phyloP scores from a whole-genome alignment of 2,113 vertebrate genomes.

The Rhipidura dahli region DNA sequence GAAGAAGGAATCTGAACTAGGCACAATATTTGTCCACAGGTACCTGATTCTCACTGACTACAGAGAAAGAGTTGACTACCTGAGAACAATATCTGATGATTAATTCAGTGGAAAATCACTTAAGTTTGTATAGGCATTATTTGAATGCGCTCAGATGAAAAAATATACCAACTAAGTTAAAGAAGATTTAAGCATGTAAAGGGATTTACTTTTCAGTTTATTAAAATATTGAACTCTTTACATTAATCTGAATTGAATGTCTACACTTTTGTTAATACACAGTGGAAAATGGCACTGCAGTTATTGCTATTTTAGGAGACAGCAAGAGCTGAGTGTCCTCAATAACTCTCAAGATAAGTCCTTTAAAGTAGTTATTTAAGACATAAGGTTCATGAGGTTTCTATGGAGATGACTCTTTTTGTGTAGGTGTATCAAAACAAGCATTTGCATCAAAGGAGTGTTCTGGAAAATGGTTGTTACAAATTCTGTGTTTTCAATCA shows the following conservation, averaged over 20 bases:
- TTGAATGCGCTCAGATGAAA: neutral
- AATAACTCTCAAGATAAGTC: constrained; percentile 35
- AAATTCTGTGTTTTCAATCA: neutral
- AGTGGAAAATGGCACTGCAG: neutral
- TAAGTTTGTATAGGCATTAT: neutral
- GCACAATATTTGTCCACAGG: neutral
- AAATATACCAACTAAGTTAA: neutral
- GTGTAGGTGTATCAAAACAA: constrained; percentile 40
- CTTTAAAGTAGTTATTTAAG: constrained; percentile 53
- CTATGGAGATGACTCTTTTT: constrained; percentile 41
- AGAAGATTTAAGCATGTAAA: neutral
- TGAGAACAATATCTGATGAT: neutral
- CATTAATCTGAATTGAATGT: neutral
- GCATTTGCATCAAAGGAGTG: constrained; percentile 6
- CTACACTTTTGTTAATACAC: neutral
- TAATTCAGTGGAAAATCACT: neutral
- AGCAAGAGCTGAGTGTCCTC: neutral
- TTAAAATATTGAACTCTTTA: neutral
- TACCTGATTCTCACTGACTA: neutral
- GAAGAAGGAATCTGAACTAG: neutral
- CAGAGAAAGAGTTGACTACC: neutral
- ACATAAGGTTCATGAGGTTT: constrained; percentile 38
- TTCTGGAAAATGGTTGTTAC: neutral
- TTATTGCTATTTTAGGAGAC: constrained; percentile 39
- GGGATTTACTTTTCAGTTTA: neutral